A percentile compares a stretch with the other conserved stretches of the same genome.
phyloP scores from a whole-genome alignment of 2,888 invertebrate species.

The Rhogogaster chlorosoma region DNA sequence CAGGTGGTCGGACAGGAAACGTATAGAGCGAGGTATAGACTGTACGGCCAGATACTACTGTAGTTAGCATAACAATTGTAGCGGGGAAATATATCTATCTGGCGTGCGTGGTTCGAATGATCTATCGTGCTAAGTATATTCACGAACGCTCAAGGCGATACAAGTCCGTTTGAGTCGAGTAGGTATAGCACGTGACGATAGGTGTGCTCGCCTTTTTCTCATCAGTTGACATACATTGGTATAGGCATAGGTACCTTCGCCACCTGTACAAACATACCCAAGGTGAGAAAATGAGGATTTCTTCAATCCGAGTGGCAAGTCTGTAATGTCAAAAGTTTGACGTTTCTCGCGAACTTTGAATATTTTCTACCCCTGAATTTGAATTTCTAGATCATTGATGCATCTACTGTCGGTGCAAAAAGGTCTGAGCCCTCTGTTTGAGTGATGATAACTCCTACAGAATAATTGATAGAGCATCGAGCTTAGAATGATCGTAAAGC shows the following conservation, averaged over 20 bases:
- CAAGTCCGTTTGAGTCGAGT: slow-evolving; percentile 24
- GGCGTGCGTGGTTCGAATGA: slow-evolving; percentile 69
- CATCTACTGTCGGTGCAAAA: no score
- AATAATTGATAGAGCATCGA: no score
- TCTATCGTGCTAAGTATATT: slow-evolving; percentile 64
- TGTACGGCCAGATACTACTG: slow-evolving; percentile 52
- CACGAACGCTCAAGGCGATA: slow-evolving; percentile 49
- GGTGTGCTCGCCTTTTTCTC: slow-evolving; percentile 22
- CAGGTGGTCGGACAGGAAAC: slow-evolving; percentile 76
- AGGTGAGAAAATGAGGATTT: not conserved
- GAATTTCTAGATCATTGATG: not conserved
- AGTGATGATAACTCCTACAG: no score
- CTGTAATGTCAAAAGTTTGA: not conserved
- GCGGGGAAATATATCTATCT: slow-evolving; percentile 66
- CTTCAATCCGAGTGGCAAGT: not conserved
- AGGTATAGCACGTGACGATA: slow-evolving; percentile 33
- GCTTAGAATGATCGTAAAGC: no score
- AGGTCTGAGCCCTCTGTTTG: no score
- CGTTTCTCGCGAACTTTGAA: not conserved
- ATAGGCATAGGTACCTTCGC: not conserved
- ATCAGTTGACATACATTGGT: not conserved
- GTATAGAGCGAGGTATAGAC: slow-evolving; percentile 60
- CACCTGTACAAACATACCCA: slow-evolving; percentile 2
- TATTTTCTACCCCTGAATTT: not conserved
- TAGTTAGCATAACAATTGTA: slow-evolving; percentile 77